Conservation (phyloP, 2,888 invertebrate species). For the Ommatoiulus sabulosus region DNA sequence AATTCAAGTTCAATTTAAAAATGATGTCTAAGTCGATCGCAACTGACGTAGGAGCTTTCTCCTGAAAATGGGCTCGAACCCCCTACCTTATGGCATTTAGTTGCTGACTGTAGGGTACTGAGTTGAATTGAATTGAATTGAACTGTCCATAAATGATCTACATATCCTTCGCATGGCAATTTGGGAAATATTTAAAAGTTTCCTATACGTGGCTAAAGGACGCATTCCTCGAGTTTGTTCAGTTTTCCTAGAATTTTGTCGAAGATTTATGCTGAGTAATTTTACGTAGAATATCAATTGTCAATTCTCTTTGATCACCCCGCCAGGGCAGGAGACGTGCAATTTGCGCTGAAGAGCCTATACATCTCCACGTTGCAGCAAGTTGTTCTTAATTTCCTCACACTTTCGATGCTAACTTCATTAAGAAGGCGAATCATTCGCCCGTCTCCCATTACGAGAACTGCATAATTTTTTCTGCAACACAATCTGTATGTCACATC, state of each 20-base stretch:
- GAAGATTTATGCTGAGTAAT: background rate
- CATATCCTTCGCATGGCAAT: too few species aligned
- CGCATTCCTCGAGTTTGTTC: too few species aligned
- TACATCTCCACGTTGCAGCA: background rate
- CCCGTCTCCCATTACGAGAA: conserved; percentile 41
- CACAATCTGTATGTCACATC: conserved; percentile 48
- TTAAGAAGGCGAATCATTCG: conserved; percentile 45
- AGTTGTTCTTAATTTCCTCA: conserved; percentile 30
- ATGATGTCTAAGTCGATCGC: too few species aligned
- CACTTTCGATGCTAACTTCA: conserved; percentile 42
- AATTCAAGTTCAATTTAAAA: too few species aligned
- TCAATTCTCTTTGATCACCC: background rate
- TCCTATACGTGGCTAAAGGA: background rate
- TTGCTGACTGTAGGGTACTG: too few species aligned
- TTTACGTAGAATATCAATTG: background rate
- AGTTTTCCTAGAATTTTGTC: background rate
- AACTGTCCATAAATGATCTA: too few species aligned
- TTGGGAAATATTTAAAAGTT: too few species aligned
- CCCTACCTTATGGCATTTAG: too few species aligned
- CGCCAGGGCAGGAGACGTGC: background rate
- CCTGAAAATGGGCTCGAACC: too few species aligned
- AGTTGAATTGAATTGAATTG: too few species aligned
- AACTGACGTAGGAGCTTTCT: too few species aligned
- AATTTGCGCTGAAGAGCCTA: background rate
- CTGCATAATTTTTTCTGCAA: conserved; percentile 21